Conservation (phyloP, 2,888 invertebrate species). For the Lithophane semibrunnea region DNA sequence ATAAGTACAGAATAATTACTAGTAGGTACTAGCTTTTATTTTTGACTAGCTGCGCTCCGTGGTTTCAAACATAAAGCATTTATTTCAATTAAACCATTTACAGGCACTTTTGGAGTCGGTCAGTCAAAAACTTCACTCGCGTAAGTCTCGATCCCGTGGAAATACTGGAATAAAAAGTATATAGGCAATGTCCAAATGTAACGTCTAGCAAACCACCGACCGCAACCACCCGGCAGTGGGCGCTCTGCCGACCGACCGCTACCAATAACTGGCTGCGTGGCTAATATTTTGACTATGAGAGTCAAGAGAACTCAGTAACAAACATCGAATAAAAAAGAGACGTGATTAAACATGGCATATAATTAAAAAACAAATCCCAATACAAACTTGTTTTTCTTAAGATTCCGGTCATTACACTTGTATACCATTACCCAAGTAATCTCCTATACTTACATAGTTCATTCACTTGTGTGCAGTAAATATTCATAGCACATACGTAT, state of each 20-base stretch:
- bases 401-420: conserved; percentile 18
- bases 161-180: no score
- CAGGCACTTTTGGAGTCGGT: no score
- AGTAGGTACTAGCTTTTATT: no score
- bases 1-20: background rate
- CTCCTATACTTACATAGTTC: background rate
- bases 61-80: no score
- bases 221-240: no score
- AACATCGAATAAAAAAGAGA: background rate
- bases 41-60: no score
- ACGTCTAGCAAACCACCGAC: no score
- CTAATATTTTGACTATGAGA: background rate
- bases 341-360: background rate
- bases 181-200: background rate
- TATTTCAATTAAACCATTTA: no score
- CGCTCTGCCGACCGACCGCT: no score
- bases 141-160: no score
- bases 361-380: background rate
- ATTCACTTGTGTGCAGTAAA: conserved; percentile 26
- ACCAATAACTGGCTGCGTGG: background rate
- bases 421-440: background rate
- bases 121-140: no score
- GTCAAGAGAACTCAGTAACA: background rate
- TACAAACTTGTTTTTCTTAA: conserved; percentile 28
- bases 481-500: conserved; percentile 30